A percentile compares a stretch with the other conserved stretches of the same genome.
Conservation (phyloP, 2,888 invertebrate genomes). For the Cotesia congregata region DNA sequence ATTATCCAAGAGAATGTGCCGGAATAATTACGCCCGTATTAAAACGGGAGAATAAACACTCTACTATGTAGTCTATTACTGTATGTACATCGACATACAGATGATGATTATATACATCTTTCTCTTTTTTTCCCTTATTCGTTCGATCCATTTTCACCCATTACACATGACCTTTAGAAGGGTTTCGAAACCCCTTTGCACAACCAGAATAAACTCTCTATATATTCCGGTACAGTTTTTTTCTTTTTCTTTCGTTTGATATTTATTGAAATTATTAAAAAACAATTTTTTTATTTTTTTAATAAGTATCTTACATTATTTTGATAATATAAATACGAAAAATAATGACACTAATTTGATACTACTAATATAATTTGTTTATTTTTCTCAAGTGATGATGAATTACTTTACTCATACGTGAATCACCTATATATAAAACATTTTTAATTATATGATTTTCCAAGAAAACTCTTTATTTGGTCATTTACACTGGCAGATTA, state of each 20-base stretch:
- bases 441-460: too few species aligned
- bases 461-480: too few species aligned
- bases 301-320: too few species aligned
- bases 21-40: neutral
- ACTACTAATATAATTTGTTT: too few species aligned
- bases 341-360: too few species aligned
- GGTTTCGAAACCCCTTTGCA: neutral
- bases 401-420: too few species aligned
- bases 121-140: neutral
- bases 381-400: too few species aligned
- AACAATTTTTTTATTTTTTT: too few species aligned
- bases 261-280: too few species aligned
- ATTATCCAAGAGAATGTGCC: neutral
- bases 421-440: too few species aligned
- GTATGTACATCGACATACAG: neutral
- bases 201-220: neutral
- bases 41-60: neutral
- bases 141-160: neutral
- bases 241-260: neutral
- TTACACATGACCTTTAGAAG: neutral
- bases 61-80: neutral
- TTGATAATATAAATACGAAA: too few species aligned
- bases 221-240: neutral
- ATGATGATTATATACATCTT: neutral
- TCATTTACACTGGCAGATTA: too few species aligned